Conservation (phyloP, 1,140 invertebrate species). For the Aphis craccivora region DNA sequence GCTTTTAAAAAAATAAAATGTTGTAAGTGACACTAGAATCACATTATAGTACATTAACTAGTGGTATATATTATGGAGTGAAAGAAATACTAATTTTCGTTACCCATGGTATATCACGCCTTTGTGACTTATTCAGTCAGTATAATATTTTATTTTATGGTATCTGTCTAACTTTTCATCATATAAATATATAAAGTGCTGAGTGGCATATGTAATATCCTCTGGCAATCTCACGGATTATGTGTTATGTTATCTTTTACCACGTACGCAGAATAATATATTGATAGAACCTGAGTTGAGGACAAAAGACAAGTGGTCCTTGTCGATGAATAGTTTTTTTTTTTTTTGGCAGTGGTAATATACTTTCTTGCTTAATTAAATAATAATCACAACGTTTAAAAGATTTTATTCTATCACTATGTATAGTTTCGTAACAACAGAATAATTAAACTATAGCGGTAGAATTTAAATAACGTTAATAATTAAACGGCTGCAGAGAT, state of each 20-base stretch:
- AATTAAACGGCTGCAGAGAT: constrained; percentile 2
- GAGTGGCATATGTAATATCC: neutral
- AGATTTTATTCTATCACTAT: neutral
- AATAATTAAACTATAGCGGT: constrained; percentile 24
- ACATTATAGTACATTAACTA: neutral
- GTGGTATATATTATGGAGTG: neutral
- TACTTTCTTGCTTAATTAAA: neutral
- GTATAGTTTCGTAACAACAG: constrained; percentile 14
- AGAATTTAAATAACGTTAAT: constrained; percentile 31
- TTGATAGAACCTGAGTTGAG: neutral
- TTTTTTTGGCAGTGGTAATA: neutral
- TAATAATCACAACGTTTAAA: constrained; percentile 6
- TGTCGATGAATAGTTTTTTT: neutral
- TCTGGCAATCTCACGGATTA: neutral
- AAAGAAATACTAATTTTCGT: neutral
- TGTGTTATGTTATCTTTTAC: neutral
- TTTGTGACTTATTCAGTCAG: neutral
- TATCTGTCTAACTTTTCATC: neutral
- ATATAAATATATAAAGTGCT: neutral
- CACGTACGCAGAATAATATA: neutral
- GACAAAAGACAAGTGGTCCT: neutral
- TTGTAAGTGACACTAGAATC: neutral
- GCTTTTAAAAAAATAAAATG: neutral
- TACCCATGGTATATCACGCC: neutral
- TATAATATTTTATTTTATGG: neutral